Percentiles rank a stretch among this genome's conserved stretches.
These are phyloP conservation scores for Acanthurus leucopareius DNA, from an alignment of 2,797 vertebrate species.

Conservation along the genomic window DNA sequence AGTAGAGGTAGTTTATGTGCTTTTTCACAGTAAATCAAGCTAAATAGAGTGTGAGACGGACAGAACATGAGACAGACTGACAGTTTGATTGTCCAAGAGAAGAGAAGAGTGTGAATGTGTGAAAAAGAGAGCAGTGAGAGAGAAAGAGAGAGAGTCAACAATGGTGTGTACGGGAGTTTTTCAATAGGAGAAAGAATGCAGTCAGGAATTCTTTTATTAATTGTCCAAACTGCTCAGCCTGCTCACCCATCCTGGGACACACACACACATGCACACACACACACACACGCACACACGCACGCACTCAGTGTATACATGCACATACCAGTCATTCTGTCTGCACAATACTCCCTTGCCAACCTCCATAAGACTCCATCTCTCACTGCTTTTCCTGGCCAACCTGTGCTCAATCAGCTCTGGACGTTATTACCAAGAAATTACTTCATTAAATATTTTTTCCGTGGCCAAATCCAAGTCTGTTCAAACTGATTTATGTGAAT, in stretches of 20 bases:
- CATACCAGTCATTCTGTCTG: constrained; percentile 66
- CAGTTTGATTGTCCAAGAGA: constrained; percentile 34
- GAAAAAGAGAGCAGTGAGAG: background rate
- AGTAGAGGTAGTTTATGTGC: constrained; percentile 7
- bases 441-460: constrained; percentile 34
- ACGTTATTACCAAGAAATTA: constrained; percentile 30
- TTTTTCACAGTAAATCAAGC: constrained; percentile 20
- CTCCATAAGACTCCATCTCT: constrained; percentile 30
- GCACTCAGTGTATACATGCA: constrained; percentile 28
- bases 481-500: constrained; percentile 30
- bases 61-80: constrained; percentile 42
- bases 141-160: background rate
- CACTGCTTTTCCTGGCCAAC: constrained; percentile 19
- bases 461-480: constrained; percentile 1
- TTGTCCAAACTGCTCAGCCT: constrained; percentile 68
- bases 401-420: constrained; percentile 15
- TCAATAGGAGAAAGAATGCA: constrained; percentile 70
- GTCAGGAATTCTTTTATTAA: constrained; percentile 76
- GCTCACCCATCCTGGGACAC: constrained; percentile 47
- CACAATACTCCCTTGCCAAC: constrained; percentile 47
- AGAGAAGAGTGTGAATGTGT: constrained; percentile 33
- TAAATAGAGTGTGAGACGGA: constrained; percentile 17
- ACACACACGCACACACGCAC: constrained; percentile 31
- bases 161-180: constrained; percentile 49
- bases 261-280: constrained; percentile 27